Percentiles rank a stretch among this genome's conserved stretches.
Evolutionary conservation across 2,888 invertebrate species (phyloP).

Genomic region (Plagiodera versicolora): DNA sequence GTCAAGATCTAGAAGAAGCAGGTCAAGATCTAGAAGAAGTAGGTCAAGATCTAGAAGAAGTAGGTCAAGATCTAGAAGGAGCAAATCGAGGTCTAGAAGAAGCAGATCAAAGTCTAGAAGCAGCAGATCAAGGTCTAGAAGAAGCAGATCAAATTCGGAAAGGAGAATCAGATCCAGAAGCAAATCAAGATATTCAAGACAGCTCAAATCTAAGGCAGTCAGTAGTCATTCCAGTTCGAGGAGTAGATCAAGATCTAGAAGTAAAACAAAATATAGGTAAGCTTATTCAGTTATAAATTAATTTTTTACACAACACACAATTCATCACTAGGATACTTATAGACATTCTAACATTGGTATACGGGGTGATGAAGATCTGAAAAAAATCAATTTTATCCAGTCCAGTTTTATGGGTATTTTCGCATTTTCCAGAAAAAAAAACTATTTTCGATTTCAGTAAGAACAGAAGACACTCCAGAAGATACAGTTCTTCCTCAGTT

Average conservation of each 20-base stretch:
- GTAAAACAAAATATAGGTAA: constrained; percentile 15
- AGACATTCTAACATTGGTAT: no score
- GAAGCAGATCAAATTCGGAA: constrained; percentile 21
- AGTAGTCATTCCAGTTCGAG: constrained; percentile 31
- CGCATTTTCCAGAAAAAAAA: no score
- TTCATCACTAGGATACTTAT: no score
- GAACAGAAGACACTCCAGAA: neutral
- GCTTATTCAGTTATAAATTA: neutral
- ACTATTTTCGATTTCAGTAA: neutral
- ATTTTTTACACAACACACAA: no score
- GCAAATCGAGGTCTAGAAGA: constrained; percentile 33
- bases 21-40: constrained; percentile 26
- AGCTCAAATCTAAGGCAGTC: constrained; percentile 33
- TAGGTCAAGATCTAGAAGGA: constrained; percentile 22
- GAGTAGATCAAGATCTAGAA: constrained; percentile 28
- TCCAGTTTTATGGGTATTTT: no score
- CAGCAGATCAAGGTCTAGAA: constrained; percentile 16
- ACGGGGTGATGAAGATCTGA: no score
- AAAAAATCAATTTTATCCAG: no score
- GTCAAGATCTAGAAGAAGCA: constrained; percentile 16
- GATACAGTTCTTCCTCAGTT: constrained; percentile 12
- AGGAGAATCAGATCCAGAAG: constrained; percentile 32
- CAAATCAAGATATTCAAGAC: constrained; percentile 29
- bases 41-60: constrained; percentile 16
- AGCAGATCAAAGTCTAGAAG: constrained; percentile 27